Conservation (phyloP, 2,113 vertebrate genomes). For the Elaphurus davidianus region DNA sequence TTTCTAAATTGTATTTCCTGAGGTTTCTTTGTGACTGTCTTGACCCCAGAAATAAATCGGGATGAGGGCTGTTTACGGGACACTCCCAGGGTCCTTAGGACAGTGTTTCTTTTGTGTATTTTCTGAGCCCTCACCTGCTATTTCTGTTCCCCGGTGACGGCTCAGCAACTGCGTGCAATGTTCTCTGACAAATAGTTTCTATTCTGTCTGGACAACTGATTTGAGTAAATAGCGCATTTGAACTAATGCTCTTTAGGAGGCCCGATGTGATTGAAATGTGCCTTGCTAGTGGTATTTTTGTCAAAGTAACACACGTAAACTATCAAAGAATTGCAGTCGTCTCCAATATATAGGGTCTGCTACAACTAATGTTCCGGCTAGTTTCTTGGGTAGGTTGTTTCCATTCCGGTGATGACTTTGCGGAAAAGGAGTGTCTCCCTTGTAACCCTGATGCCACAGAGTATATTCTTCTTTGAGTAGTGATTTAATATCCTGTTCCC, state of each 20-base stretch:
- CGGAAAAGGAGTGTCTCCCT: not conserved
- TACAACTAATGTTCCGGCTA: not conserved
- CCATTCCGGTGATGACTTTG: not conserved
- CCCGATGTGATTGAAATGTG: not conserved
- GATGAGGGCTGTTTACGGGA: not conserved
- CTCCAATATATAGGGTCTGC: not conserved
- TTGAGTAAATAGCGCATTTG: constrained; percentile 16
- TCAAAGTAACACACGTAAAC: not conserved
- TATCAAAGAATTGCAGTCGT: not conserved
- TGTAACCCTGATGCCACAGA: not conserved
- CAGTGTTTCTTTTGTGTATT: not conserved
- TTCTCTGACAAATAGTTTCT: not conserved
- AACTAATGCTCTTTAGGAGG: constrained; percentile 17
- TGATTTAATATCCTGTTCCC: not conserved
- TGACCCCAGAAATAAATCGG: not conserved
- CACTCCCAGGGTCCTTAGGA: not conserved
- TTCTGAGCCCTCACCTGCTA: not conserved
- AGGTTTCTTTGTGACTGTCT: not conserved
- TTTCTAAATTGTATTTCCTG: constrained; percentile 18
- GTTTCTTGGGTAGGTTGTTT: not conserved
- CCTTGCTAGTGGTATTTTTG: not conserved
- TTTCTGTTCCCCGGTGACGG: not conserved
- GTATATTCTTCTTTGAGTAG: constrained; percentile 1
- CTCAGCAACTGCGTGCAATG: not conserved
- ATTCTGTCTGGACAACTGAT: not conserved